phyloP scores from a whole-genome alignment of 2,797 vertebrate genomes.

The Huso huso region DNA sequence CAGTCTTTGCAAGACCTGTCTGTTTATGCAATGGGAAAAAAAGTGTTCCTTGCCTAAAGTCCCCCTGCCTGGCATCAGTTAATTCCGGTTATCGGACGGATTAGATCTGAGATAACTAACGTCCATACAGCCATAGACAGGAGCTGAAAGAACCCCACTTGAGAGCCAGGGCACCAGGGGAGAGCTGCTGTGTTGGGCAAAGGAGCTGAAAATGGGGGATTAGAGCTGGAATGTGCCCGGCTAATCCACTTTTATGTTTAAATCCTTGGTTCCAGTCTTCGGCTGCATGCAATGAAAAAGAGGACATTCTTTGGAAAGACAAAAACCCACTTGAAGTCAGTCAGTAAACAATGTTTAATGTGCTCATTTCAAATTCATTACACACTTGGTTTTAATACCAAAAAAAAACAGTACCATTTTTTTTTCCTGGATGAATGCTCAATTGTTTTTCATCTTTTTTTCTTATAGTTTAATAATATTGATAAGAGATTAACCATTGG shows the following conservation, averaged over 20 bases:
- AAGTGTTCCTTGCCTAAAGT: too few relatives aligned
- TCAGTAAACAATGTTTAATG: conserved; percentile 14
- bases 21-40: too few relatives aligned
- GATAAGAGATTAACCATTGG: too few relatives aligned
- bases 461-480: too few relatives aligned
- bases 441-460: too few relatives aligned
- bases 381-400: conserved; percentile 4
- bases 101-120: too few relatives aligned
- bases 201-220: conserved; percentile 44
- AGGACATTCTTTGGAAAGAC: conserved; percentile 38
- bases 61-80: too few relatives aligned
- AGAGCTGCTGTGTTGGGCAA: conserved; percentile 39
- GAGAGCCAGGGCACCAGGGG: conserved; percentile 25
- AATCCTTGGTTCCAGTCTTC: conserved; percentile 24
- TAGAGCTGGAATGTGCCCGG: conserved; percentile 50
- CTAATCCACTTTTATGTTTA: conserved; percentile 50
- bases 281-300: conserved; percentile 36
- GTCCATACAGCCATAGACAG: not conserved
- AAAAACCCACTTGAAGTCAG: conserved; percentile 16
- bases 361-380: not conserved
- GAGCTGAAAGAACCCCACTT: conserved; percentile 24
- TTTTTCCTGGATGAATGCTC: not conserved
- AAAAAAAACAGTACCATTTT: not conserved
- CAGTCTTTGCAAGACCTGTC: too few relatives aligned
- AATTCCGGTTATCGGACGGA: too few relatives aligned